phyloP scores from a whole-genome alignment of 92 coral and sea anemone genomes.

The Micromussa lordhowensis region DNA sequence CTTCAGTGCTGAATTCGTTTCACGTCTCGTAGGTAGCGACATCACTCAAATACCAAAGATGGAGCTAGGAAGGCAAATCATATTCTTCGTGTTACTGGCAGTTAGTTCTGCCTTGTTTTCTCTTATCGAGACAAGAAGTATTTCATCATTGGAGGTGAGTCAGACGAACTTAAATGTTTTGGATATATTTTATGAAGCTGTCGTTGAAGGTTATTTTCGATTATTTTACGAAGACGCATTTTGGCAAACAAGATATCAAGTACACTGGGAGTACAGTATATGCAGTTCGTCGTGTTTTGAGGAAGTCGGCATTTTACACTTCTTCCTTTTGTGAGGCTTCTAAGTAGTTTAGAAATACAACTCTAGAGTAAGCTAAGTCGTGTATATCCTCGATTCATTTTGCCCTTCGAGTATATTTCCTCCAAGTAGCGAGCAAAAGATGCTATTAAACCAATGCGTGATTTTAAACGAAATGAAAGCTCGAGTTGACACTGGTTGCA shows the following conservation, averaged over 20 bases:
- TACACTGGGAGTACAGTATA: neutral
- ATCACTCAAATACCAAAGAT: constrained; percentile 9
- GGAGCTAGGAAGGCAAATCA: constrained; percentile 2
- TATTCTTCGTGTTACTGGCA: neutral
- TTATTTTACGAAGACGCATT: neutral
- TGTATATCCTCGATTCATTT: neutral
- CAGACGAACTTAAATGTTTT: neutral
- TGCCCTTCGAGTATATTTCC: neutral
- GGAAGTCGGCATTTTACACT: constrained; percentile 17
- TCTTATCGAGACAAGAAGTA: constrained; percentile 32
- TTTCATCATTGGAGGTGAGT: constrained; percentile 27
- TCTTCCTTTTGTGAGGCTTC: neutral
- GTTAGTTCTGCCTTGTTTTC: neutral
- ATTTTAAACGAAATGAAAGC: neutral
- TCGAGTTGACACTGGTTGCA: neutral
- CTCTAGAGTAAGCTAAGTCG: neutral
- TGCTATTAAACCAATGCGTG: neutral
- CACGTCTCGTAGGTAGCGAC: constrained; percentile 15
- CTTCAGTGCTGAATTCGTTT: constrained; percentile 31
- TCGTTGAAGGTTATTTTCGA: neutral
- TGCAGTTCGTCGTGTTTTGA: neutral
- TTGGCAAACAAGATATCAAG: neutral
- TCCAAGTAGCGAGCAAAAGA: neutral
- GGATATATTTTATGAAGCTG: neutral
- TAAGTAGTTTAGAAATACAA: neutral